Percentiles rank a stretch among this genome's conserved stretches.
phyloP scores from a whole-genome alignment of 1,140 invertebrate genomes.

The Linepithema humile region DNA sequence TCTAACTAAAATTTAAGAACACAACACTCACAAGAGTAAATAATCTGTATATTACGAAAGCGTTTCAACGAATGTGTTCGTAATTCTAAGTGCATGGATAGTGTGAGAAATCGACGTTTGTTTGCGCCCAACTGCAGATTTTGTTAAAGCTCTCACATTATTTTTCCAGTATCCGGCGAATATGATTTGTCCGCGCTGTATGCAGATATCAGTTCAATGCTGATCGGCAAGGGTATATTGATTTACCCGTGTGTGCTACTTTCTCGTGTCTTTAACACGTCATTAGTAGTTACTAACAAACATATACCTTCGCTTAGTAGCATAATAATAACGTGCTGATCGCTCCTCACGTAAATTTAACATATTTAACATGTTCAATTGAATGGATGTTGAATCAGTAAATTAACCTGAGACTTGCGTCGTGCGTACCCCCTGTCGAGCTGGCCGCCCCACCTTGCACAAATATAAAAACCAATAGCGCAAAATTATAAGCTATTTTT shows the following conservation, averaged over 20 bases:
- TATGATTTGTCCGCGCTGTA: constrained; percentile 90
- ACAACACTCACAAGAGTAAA: background rate
- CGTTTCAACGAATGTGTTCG: constrained; percentile 10
- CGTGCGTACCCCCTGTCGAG: no score
- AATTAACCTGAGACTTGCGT: background rate
- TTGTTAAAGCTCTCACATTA: constrained; percentile 71
- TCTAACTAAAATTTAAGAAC: background rate
- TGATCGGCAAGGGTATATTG: constrained; percentile 88
- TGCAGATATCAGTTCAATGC: constrained; percentile 88
- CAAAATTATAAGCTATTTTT: no score
- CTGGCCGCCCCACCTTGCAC: no score
- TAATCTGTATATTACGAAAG: background rate
- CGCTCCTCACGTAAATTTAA: constrained; percentile 8
- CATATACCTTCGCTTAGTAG: background rate
- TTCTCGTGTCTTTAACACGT: constrained; percentile 42
- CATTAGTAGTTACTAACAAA: constrained; percentile 62
- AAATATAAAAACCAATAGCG: no score
- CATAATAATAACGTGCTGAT: constrained; percentile 27
- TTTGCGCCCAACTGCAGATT: background rate
- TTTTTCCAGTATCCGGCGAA: constrained; percentile 90
- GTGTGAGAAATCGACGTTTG: constrained; percentile 3
- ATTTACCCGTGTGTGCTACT: constrained; percentile 72
- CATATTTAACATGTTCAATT: background rate
- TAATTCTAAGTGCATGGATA: constrained; percentile 26
- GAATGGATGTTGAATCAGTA: background rate